These are phyloP conservation scores for Dromaius novaehollandiae DNA, from an alignment of 2,113 vertebrate genomes.

Conservation along the genomic window DNA sequence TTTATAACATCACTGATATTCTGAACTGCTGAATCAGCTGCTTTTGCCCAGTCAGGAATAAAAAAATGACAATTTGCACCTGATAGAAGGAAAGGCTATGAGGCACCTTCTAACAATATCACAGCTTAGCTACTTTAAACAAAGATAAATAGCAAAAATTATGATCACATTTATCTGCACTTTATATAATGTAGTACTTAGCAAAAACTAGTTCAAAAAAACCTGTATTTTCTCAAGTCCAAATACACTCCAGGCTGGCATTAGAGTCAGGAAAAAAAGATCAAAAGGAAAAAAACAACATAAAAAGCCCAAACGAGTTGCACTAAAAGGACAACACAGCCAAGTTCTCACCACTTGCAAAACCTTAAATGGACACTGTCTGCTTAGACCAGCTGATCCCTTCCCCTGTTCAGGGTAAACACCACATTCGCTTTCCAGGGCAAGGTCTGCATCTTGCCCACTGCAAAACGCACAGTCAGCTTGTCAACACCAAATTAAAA, in stretches of 20 bases:
- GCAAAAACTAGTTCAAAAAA: background rate
- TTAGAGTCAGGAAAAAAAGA: background rate
- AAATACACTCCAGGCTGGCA: background rate
- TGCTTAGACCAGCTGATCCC: background rate
- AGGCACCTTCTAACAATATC: background rate
- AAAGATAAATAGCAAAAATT: background rate
- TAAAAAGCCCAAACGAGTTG: background rate
- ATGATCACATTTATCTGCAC: background rate
- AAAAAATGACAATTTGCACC: background rate
- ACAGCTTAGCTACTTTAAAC: background rate
- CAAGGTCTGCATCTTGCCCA: background rate
- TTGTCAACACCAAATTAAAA: background rate
- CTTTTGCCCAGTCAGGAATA: background rate
- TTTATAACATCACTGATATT: background rate
- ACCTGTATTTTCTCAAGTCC: background rate
- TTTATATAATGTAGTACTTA: background rate
- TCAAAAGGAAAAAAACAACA: background rate
- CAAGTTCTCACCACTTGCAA: background rate
- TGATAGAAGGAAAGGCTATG: background rate
- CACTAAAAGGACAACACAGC: background rate
- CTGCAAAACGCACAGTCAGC: background rate
- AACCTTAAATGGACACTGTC: background rate
- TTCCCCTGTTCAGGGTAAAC: background rate
- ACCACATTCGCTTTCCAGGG: background rate
- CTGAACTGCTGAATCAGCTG: rapidly evolving